Evolutionary conservation across 2,113 vertebrate species (phyloP).

Genomic region (Microcebus lehilahytsara): DNA sequence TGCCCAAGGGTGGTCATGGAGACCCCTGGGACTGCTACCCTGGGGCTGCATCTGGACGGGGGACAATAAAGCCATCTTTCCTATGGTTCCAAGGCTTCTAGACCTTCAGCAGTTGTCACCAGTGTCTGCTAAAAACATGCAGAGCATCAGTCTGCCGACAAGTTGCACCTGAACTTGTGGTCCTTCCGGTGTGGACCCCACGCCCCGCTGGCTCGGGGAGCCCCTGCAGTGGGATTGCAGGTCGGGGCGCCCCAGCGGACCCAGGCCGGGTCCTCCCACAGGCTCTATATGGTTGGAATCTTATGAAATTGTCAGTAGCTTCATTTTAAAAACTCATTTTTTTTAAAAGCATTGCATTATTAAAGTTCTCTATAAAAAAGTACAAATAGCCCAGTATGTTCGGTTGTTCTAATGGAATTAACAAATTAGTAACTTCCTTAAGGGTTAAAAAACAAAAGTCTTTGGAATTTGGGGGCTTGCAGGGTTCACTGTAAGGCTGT

Average conservation of each 20-base stretch:
- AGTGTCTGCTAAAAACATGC: neutral
- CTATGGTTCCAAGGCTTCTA: neutral
- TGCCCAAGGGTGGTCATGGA: neutral
- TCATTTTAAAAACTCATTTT: constrained; percentile 58
- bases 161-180: constrained; percentile 1
- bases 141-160: neutral
- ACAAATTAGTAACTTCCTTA: constrained; percentile 63
- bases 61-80: neutral
- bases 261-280: constrained; percentile 13
- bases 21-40: neutral
- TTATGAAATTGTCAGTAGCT: constrained; percentile 70
- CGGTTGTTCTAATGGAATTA: constrained; percentile 61
- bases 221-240: neutral
- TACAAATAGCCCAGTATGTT: constrained; percentile 79
- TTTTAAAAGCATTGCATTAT: constrained; percentile 72
- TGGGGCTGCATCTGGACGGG: neutral
- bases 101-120: neutral
- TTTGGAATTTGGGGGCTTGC: constrained; percentile 72
- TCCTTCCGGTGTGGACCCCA: neutral
- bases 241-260: neutral
- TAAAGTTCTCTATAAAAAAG: constrained; percentile 83
- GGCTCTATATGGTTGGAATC: neutral
- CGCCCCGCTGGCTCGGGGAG: neutral
- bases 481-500: constrained; percentile 64
- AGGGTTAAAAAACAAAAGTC: constrained; percentile 73